Evolutionary conservation across 2,113 vertebrate species (phyloP).

Genomic region (Pycnonotus jocosus): DNA sequence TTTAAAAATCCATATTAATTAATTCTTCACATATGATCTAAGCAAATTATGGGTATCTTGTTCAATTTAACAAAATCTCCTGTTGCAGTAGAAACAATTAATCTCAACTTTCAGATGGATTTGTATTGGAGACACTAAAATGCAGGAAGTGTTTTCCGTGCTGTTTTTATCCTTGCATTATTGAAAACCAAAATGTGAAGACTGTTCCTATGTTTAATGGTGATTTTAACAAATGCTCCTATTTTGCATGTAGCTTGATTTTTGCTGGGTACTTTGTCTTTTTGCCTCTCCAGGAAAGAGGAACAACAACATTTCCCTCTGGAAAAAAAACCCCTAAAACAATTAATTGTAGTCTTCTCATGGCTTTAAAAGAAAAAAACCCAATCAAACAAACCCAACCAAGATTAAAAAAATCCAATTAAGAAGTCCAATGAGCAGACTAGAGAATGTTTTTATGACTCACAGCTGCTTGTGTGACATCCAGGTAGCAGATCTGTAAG

Average conservation of each 20-base stretch:
- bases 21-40: not conserved
- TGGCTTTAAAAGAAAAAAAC: not conserved
- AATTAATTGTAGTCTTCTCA: not conserved
- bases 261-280: not conserved
- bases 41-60: not conserved
- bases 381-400: too few species aligned
- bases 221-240: not conserved
- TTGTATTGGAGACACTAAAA: not conserved
- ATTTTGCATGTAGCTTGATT: not conserved
- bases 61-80: not conserved
- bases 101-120: not conserved
- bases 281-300: not conserved
- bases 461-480: not conserved
- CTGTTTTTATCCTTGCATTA: not conserved
- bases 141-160: not conserved
- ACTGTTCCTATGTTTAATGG: not conserved
- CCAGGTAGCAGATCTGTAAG: not conserved
- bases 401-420: not conserved
- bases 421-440: not conserved
- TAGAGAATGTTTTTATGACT: not conserved
- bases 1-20: not conserved
- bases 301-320: not conserved
- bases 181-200: not conserved
- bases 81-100: not conserved
- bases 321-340: not conserved